Evolutionary conservation across 2,797 vertebrate species (phyloP).

Genomic region (Acrocephalus scirpaceus): DNA sequence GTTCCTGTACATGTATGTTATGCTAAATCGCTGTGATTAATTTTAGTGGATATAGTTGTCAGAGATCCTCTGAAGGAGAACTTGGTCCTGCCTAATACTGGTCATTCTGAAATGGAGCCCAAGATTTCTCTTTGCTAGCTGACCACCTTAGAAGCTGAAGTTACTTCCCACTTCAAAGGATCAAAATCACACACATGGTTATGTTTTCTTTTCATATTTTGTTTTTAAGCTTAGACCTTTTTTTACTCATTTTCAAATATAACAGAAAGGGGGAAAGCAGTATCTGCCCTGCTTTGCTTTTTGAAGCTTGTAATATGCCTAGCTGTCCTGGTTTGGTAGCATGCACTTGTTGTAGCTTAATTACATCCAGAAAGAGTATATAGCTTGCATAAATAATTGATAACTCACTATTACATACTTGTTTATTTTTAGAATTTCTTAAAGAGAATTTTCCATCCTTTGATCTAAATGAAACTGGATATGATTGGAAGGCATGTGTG

Average conservation of each 20-base stretch:
- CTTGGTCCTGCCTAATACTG: not conserved
- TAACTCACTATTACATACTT: not conserved
- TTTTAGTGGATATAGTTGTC: not conserved
- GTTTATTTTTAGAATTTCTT: constrained; percentile 79
- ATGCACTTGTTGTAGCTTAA: not conserved
- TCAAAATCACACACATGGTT: not conserved
- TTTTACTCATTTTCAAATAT: not conserved
- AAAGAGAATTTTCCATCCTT: constrained; percentile 74
- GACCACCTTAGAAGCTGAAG: not conserved
- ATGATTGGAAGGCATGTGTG: constrained; percentile 82
- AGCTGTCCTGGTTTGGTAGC: not conserved
- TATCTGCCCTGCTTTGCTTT: not conserved
- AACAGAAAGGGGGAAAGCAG: not conserved
- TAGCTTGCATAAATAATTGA: constrained; percentile 16
- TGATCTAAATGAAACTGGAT: constrained; percentile 76
- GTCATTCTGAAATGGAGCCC: not conserved
- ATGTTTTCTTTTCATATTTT: not conserved
- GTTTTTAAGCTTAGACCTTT: not conserved
- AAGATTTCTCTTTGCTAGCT: not conserved
- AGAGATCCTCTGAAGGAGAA: not conserved
- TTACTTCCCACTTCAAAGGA: not conserved
- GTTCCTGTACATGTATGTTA: not conserved
- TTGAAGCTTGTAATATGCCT: not conserved
- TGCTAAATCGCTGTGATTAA: not conserved
- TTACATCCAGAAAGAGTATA: not conserved